Conservation (phyloP, 2,113 vertebrate genomes). For the Barbus barbus region DNA sequence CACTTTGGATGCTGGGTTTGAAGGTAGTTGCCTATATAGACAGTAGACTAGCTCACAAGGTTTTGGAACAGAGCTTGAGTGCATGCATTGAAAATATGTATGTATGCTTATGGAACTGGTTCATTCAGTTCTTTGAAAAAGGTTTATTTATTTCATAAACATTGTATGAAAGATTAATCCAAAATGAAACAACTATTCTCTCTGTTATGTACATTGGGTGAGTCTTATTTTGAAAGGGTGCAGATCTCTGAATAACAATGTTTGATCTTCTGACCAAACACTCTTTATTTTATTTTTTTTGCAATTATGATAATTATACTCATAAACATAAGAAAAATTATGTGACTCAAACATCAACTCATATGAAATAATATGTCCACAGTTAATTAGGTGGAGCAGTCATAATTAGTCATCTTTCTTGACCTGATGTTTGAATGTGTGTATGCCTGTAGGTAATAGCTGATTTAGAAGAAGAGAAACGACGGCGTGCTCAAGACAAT, state of each 20-base stretch:
- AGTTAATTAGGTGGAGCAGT: neutral
- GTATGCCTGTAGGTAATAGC: slow-evolving; percentile 82
- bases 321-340: neutral
- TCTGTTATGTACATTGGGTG: neutral
- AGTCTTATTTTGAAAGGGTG: neutral
- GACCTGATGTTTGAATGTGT: slow-evolving; percentile 30
- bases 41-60: no score
- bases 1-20: no score
- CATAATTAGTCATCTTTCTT: neutral
- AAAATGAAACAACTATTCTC: neutral
- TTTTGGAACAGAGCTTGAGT: no score
- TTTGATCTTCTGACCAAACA: neutral
- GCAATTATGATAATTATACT: neutral
- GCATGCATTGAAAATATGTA: no score
- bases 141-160: neutral
- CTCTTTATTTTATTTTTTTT: neutral
- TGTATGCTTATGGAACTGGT: neutral
- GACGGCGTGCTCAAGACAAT: slow-evolving; percentile 83
- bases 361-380: neutral
- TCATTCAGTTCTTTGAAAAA: neutral
- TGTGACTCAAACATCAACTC: neutral
- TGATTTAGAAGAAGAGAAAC: slow-evolving; percentile 91
- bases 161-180: neutral
- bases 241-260: neutral
- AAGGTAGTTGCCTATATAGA: no score